These are phyloP conservation scores for Halictus quadricinctus DNA, from an alignment of 2,888 invertebrate genomes.

Conservation along the genomic window DNA sequence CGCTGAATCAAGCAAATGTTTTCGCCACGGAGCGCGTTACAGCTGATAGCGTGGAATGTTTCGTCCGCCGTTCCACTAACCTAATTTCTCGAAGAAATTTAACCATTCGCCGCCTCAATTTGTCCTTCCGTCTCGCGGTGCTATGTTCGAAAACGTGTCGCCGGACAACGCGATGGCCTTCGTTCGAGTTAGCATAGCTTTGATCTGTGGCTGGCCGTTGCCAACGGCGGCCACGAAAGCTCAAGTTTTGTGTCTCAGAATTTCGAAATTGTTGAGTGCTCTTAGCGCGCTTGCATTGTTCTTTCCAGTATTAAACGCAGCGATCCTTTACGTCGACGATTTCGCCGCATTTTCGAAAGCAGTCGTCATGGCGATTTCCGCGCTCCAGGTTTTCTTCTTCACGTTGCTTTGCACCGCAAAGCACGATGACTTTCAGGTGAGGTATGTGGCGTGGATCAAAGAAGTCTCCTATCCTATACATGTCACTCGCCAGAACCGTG, in stretches of 20 bases:
- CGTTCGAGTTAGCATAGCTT: constrained; percentile 43
- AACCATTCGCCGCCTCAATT: background rate
- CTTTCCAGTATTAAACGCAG: constrained; percentile 35
- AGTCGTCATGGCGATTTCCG: constrained; percentile 6
- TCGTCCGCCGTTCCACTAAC: background rate
- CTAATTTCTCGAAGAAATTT: background rate
- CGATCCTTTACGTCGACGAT: constrained; percentile 34
- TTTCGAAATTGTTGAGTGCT: background rate
- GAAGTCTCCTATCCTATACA: too few relatives aligned
- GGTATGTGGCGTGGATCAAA: background rate
- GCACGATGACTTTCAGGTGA: constrained; percentile 58
- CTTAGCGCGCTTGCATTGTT: constrained; percentile 26
- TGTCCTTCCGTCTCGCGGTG: background rate
- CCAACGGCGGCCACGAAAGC: constrained; percentile 25
- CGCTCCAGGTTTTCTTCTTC: too few relatives aligned
- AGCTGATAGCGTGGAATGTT: background rate
- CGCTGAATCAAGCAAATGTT: background rate
- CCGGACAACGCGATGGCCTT: constrained; percentile 48
- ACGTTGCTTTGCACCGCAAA: background rate
- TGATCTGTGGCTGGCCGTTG: constrained; percentile 60
- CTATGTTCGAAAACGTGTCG: constrained; percentile 16
- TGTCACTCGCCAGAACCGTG: too few relatives aligned
- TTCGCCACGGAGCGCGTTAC: background rate
- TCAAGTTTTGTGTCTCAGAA: constrained; percentile 1
- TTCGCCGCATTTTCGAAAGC: constrained; percentile 38